Evolutionary conservation across 2,888 invertebrate genomes (phyloP).

Genomic region (Pseudococcus viburni): DNA sequence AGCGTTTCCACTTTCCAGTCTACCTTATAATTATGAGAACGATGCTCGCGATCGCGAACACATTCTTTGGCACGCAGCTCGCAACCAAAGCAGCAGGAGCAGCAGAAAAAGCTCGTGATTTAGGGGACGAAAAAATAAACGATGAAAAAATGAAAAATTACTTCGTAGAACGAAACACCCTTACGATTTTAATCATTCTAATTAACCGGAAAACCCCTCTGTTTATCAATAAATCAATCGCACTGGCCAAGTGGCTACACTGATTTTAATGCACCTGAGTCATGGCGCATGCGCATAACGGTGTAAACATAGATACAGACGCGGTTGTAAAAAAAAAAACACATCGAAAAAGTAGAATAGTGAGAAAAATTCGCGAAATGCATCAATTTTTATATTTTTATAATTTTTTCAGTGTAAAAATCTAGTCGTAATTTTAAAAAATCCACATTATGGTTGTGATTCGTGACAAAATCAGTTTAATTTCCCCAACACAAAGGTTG

Average conservation of each 20-base stretch:
- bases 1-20: conserved; percentile 53
- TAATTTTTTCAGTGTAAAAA: neutral
- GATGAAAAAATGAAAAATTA: conserved; percentile 19
- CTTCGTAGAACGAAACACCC: neutral
- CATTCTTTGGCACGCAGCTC: conserved; percentile 21
- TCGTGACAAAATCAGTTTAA: conserved; percentile 42
- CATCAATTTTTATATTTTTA: neutral
- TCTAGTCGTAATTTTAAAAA: conserved; percentile 54
- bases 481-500: conserved; percentile 21
- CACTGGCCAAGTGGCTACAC: neutral
- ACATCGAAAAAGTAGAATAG: no score
- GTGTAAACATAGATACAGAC: conserved; percentile 13
- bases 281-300: conserved; percentile 39
- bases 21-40: conserved; percentile 51
- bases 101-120: neutral
- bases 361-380: neutral
- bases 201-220: neutral
- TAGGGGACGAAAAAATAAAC: neutral
- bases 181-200: neutral
- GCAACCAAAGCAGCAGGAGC: neutral
- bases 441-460: conserved; percentile 59
- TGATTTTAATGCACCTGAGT: conserved; percentile 18
- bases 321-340: neutral
- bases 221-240: conserved; percentile 38
- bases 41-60: conserved; percentile 13